These are phyloP conservation scores for Pleuronectes platessa DNA, from an alignment of 2,113 vertebrate species.

Conservation along the genomic window DNA sequence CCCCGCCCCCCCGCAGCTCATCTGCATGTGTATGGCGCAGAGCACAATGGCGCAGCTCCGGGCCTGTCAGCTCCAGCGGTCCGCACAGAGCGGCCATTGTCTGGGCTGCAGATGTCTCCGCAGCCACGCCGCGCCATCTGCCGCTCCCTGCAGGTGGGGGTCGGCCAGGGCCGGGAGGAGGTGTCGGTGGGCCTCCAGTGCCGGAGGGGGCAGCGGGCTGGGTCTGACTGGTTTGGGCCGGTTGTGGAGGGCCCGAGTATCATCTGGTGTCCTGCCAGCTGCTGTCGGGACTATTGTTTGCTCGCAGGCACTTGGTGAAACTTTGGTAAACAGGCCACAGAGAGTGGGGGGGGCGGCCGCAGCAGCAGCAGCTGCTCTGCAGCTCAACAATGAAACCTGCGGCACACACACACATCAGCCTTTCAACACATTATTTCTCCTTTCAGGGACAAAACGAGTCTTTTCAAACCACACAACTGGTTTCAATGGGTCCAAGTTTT, in stretches of 20 bases:
- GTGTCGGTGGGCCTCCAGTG: conserved; percentile 10
- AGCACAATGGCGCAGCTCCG: conserved; percentile 73
- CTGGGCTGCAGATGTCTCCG: conserved; percentile 79
- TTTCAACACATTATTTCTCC: conserved; percentile 1
- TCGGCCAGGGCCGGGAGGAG: conserved; percentile 14
- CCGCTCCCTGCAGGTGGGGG: conserved; percentile 69
- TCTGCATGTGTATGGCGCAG: conserved; percentile 80
- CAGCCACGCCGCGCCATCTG: conserved; percentile 80
- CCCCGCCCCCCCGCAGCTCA: conserved; percentile 57
- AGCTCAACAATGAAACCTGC: conserved; percentile 6
- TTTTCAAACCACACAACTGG: no score
- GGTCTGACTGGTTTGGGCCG: conserved; percentile 45
- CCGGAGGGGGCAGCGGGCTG: not conserved
- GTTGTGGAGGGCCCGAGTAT: conserved; percentile 40
- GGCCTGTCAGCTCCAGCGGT: conserved; percentile 73
- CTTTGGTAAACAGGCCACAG: conserved; percentile 57
- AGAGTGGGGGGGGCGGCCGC: conserved; percentile 24
- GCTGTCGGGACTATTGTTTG: conserved; percentile 61
- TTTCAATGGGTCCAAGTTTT: no score
- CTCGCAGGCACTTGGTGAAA: conserved; percentile 60
- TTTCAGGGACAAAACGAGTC: not conserved
- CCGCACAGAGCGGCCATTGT: conserved; percentile 77
- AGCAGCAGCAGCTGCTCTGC: conserved; percentile 12
- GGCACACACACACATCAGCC: not conserved
- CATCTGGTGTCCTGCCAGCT: conserved; percentile 75